Conservation (phyloP, 2,113 vertebrate species). For the Peromyscus maniculatus region DNA sequence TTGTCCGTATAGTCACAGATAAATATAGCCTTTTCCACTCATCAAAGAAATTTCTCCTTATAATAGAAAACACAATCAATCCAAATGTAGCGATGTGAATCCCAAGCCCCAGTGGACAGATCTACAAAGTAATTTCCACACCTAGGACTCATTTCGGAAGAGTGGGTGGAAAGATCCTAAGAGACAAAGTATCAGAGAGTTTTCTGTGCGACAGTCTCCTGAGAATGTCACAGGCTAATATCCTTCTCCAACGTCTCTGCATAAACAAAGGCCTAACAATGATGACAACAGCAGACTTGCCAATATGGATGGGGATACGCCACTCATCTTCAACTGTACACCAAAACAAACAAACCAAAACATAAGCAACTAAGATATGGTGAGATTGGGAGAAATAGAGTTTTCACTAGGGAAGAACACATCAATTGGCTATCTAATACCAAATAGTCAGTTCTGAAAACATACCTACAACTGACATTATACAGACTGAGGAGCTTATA, state of each 20-base stretch:
- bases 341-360: background rate
- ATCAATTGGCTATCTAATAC: background rate
- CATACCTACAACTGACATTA: background rate
- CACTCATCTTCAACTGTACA: background rate
- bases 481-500: background rate
- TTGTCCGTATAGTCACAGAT: background rate
- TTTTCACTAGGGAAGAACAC: background rate
- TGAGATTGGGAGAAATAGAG: background rate
- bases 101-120: background rate
- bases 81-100: background rate
- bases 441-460: background rate
- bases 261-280: background rate
- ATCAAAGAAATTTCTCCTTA: background rate
- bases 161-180: background rate
- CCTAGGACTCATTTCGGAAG: background rate
- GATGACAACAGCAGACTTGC: background rate
- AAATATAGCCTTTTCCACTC: background rate
- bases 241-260: background rate
- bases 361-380: background rate
- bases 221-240: background rate
- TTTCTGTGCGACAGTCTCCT: background rate
- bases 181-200: background rate
- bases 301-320: background rate
- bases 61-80: background rate
- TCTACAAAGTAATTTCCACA: background rate